Evolutionary conservation across 2,888 invertebrate species (phyloP), one percentile per base, ranked within the genome.

Genomic region (Synergus umbraculus): DNA sequence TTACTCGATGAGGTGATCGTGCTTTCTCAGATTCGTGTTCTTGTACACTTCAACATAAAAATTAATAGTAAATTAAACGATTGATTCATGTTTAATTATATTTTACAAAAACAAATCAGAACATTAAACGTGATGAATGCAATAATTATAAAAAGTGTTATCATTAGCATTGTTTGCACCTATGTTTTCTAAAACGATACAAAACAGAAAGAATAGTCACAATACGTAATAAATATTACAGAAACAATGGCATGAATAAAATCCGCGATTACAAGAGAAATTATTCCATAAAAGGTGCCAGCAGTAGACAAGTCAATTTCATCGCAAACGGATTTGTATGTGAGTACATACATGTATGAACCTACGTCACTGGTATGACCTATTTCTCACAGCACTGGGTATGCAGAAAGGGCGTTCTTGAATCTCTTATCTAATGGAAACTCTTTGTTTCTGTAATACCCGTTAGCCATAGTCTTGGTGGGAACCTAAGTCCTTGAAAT

Each of bases 391-490:
- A 54, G 73, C 29, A 49, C 49, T 73, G 22, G 37, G 49, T 54
- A 69, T 73, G 37, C 73, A 73, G 54, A 73, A 73, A 73, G 73
- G 73, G 73, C 12, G 73, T 73, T 54, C 73, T 73, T 73, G 73
- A 73, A 54, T 54, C 29, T 73, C 22, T 73, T 73, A 73, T 73
- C 73, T 73, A 49, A 73, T 73, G 49, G 29, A 73, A 73, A 73
- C 73, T 73, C 43, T n/a, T 66, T 73, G 73, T 54, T 73, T 73
- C 54, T 29, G 29, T 73, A 73, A 54, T 54, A 54, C 54, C 15
- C 49, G 46, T 18, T 41, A 66, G 69, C 29, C 10, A 15, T 15
- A 73, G 49, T 37, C 37, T 54, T 73, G 49, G 41, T 37, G 37
- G 54, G 37, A n/a, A 73, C 3, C 18, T 18, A 22, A 69, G 69